Evolutionary conservation across 1,140 invertebrate genomes (phyloP).

Genomic region (Pissodes strobi): DNA sequence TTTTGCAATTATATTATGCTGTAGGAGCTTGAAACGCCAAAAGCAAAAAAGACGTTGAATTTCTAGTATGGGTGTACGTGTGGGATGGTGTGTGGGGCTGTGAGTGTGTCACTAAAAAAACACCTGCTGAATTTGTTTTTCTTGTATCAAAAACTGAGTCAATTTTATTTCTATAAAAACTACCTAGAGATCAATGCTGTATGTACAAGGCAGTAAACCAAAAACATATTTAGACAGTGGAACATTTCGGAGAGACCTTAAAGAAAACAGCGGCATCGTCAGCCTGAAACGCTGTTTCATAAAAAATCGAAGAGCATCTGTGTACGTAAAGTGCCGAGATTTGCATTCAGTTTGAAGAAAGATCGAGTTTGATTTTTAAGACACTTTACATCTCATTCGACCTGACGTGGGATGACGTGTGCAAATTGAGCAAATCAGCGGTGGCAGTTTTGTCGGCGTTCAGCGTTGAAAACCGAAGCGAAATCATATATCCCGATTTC

Average conservation of each 20-base stretch:
- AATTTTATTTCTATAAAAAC: too few relatives aligned
- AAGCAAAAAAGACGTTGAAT: too few relatives aligned
- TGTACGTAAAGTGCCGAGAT: constrained; percentile 44
- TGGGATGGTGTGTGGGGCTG: too few relatives aligned
- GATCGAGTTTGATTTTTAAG: constrained; percentile 56
- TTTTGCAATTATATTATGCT: too few relatives aligned
- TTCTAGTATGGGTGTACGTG: too few relatives aligned
- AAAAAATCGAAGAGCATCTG: constrained; percentile 44
- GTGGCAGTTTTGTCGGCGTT: constrained; percentile 41
- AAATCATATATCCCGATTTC: too few relatives aligned
- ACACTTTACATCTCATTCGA: constrained; percentile 54
- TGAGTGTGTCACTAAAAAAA: too few relatives aligned
- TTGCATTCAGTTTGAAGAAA: constrained; percentile 43
- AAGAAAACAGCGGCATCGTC: background rate
- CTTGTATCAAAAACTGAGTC: too few relatives aligned
- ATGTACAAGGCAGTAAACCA: too few relatives aligned
- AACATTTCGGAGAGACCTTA: background rate
- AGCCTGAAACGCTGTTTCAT: background rate
- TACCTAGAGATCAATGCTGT: background rate
- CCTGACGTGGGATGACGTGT: constrained; percentile 52
- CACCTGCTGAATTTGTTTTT: too few relatives aligned
- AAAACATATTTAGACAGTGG: background rate
- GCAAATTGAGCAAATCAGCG: constrained; percentile 55
- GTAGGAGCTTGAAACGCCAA: too few relatives aligned
- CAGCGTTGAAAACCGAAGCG: too few relatives aligned